Conservation (phyloP, 2,113 vertebrate genomes). For the Ciconia maguari region DNA sequence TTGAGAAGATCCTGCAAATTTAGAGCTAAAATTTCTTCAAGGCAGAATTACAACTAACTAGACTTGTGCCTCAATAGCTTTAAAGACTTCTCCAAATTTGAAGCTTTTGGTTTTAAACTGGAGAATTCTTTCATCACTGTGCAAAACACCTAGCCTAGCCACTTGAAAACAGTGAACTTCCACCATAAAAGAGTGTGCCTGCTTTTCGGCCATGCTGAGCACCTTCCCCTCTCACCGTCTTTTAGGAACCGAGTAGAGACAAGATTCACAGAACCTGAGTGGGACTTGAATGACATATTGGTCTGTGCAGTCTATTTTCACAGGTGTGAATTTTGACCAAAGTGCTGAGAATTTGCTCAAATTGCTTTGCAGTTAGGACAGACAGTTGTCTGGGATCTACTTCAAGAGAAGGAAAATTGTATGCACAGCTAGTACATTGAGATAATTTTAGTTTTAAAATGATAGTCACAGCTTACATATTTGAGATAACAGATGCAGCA, state of each 20-base stretch:
- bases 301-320: not conserved
- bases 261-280: not conserved
- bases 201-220: not conserved
- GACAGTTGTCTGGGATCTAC: not conserved
- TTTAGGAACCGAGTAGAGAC: not conserved
- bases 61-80: not conserved
- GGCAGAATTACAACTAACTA: not conserved
- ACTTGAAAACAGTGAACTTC: not conserved
- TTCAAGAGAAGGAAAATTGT: not conserved
- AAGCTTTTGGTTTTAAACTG: not conserved
- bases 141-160: not conserved
- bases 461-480: not conserved
- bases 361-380: not conserved
- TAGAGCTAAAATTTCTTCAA: not conserved
- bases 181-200: not conserved
- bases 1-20: not conserved
- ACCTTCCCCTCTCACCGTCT: not conserved
- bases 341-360: not conserved
- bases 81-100: not conserved
- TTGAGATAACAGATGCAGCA: conserved; percentile 33
- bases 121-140: not conserved
- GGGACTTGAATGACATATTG: not conserved
- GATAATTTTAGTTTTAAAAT: conserved; percentile 36
- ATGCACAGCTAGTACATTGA: not conserved
- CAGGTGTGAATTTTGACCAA: not conserved